A percentile compares a stretch with the other conserved stretches of the same genome.
Evolutionary conservation across 2,113 vertebrate species (phyloP).

Genomic region (Caretta caretta): DNA sequence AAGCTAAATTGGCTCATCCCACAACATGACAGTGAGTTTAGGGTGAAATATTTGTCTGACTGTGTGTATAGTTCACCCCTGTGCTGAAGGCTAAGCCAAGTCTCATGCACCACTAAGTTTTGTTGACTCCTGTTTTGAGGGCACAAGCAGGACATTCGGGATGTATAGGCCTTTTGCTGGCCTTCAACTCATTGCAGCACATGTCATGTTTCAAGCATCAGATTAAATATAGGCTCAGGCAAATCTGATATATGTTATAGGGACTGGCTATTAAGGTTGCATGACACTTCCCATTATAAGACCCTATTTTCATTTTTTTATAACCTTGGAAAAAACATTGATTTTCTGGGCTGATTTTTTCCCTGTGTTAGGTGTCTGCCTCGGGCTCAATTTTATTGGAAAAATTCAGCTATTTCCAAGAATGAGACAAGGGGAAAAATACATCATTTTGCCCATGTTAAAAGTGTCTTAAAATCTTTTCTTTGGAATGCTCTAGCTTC

Average conservation of each 20-base stretch:
- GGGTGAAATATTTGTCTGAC: neutral
- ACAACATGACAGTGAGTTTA: neutral
- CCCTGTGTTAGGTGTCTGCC: neutral
- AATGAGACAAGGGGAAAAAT: neutral
- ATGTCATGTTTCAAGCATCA: neutral
- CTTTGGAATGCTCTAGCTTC: neutral
- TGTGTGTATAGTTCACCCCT: neutral
- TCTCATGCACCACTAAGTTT: too few relatives aligned
- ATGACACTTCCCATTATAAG: neutral
- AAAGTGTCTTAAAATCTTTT: neutral
- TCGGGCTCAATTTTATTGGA: neutral
- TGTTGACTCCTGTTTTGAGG: too few relatives aligned
- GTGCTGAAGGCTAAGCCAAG: neutral
- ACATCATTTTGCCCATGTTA: neutral
- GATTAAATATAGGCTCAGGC: neutral
- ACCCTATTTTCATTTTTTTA: neutral
- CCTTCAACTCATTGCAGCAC: too few relatives aligned
- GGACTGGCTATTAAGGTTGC: neutral
- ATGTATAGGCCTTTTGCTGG: too few relatives aligned
- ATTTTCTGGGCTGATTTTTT: neutral
- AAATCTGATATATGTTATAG: neutral
- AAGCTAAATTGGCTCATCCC: neutral
- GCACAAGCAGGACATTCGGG: too few relatives aligned
- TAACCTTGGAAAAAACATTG: neutral
- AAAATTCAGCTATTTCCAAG: neutral